Conservation (phyloP, 2,797 vertebrate genomes). For the Delichon dasypus region DNA sequence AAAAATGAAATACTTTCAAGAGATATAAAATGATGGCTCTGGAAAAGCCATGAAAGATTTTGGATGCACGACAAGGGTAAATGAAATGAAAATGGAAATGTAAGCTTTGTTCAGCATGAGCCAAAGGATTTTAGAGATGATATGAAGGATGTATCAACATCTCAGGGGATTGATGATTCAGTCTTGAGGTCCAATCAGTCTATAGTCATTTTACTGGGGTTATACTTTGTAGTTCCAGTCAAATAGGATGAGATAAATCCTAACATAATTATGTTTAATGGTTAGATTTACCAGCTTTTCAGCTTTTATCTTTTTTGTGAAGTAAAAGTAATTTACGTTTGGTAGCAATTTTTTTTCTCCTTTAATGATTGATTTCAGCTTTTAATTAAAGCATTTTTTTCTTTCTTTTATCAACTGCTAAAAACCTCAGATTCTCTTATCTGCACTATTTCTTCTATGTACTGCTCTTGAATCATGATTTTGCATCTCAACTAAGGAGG, state of each 20-base stretch:
- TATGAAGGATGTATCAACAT: neutral
- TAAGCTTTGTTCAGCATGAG: neutral
- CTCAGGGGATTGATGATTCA: neutral
- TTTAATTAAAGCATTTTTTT: neutral
- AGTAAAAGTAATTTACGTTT: neutral
- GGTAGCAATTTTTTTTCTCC: neutral
- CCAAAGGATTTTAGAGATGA: neutral
- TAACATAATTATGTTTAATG: neutral
- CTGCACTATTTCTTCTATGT: neutral
- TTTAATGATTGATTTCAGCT: neutral
- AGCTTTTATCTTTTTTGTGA: neutral
- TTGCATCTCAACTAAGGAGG: neutral
- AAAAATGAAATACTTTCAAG: neutral
- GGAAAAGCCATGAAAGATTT: neutral
- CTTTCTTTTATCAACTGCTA: neutral
- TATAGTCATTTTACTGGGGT: neutral
- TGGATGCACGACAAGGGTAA: neutral
- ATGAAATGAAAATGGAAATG: slow-evolving; percentile 29
- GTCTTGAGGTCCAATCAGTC: neutral
- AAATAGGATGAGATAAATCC: neutral
- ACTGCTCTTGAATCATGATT: neutral
- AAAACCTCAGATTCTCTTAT: neutral
- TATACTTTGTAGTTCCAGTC: neutral
- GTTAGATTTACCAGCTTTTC: neutral
- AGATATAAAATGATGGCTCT: neutral